Base-by-base conservation (phyloP, 2,888 invertebrate species). In the Oscheius sp. region DNA sequence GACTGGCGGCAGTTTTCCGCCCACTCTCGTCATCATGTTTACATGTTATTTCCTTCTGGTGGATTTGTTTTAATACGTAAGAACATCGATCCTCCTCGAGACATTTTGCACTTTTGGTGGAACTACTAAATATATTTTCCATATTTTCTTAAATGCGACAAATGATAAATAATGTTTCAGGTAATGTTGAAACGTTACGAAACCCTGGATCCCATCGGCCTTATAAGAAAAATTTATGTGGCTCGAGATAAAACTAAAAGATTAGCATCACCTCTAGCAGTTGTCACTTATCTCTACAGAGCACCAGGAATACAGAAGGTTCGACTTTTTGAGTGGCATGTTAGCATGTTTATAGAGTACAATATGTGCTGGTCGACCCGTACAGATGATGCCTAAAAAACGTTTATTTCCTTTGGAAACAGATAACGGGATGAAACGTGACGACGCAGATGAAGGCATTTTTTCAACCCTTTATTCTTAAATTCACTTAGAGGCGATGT, bases 261-360 rank as follows among this genome's bases (percentile, higher is more conserved):
- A 29, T 49, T 66, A 18, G 35, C 35, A 9, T 66, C 52, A 16
- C 52, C 78, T 53, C 29, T 78, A 41, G 78, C 76, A 12, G 70
- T 80, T 27, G 52, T 80, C 27, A 75, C 78, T 16, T 80, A 80
- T 21, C 55, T 74, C 6, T 78, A 74, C 27, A 64, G 74, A 66
- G 58, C 58, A 2, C 75, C 75, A 53, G 56, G 63, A 16, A 12
- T 21, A 13, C 23, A 41, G 5, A 61, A 52, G 63, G 72, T 72
- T 23, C 2, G 29, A 23, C 5, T 25, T 25, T 5, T 5, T 1
- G n/a, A 9, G 23, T 23, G 12, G 1, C 9, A 29, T 56, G 43
- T 16, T 21, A 43, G 12, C 21, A 16, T 43, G 12, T 5, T 43
- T 68, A 21, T 18, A 68, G 68, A 41, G n/a, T 2, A 29, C 55